A percentile compares a stretch with the other conserved stretches of the same genome.
Conservation (phyloP, 2,797 vertebrate genomes). For the Channa striata region DNA sequence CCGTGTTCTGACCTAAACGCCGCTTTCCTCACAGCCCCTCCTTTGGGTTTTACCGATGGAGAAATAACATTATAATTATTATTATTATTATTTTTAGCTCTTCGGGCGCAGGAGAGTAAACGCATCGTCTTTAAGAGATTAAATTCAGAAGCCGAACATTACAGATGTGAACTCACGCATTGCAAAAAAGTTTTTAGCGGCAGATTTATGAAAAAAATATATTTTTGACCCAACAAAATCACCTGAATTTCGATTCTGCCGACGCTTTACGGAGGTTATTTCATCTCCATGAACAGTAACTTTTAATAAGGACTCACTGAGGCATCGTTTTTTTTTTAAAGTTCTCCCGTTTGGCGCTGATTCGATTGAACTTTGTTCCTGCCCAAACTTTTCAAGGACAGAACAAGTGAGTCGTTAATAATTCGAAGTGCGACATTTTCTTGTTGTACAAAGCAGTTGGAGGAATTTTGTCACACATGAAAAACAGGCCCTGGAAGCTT, state of each 20-base stretch:
- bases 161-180: neutral
- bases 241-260: constrained; percentile 18
- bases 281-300: neutral
- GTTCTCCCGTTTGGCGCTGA: constrained; percentile 28
- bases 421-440: constrained; percentile 57
- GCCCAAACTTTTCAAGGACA: constrained; percentile 57
- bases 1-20: constrained; percentile 44
- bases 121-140: neutral
- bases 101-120: neutral
- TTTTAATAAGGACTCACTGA: neutral
- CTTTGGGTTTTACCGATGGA: constrained; percentile 48
- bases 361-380: constrained; percentile 63
- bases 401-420: constrained; percentile 72
- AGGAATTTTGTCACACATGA: constrained; percentile 4
- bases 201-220: neutral
- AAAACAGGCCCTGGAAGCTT: constrained; percentile 15
- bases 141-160: neutral
- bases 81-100: constrained; percentile 21
- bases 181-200: neutral
- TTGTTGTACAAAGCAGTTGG: constrained; percentile 18
- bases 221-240: neutral
- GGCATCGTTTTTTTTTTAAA: constrained; percentile 11
- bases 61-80: too few relatives aligned
- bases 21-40: constrained; percentile 19
- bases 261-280: constrained; percentile 4